Evolutionary conservation across 2,113 vertebrate genomes (phyloP).

Genomic region (Syngnathus typhle): DNA sequence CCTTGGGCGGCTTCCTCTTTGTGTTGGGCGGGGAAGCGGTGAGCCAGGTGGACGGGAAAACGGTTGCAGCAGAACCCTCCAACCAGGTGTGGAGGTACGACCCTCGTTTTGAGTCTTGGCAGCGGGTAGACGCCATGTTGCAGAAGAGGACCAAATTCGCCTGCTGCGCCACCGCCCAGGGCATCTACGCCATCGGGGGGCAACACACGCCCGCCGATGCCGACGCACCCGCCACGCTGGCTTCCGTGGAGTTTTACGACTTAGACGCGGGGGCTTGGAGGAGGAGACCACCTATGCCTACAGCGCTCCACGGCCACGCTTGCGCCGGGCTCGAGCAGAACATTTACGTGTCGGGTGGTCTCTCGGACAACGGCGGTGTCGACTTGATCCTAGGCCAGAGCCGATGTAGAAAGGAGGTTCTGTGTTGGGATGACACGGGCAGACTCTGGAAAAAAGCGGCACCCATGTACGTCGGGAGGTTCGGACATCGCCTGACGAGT

Average conservation of each 20-base stretch:
- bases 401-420: slow-evolving; percentile 76
- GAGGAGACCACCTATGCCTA: slow-evolving; percentile 67
- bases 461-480: slow-evolving; percentile 85
- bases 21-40: slow-evolving; percentile 85
- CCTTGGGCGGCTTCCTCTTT: slow-evolving; percentile 85
- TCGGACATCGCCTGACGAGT: slow-evolving; percentile 83
- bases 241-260: slow-evolving; percentile 83
- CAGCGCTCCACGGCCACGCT: slow-evolving; percentile 79
- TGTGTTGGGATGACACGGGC: slow-evolving; percentile 60
- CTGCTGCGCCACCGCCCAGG: slow-evolving; percentile 74
- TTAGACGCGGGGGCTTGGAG: slow-evolving; percentile 77
- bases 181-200: slow-evolving; percentile 83
- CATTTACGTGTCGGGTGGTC: slow-evolving; percentile 85
- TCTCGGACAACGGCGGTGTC: slow-evolving; percentile 35
- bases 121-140: slow-evolving; percentile 71
- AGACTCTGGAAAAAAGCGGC: slow-evolving; percentile 75
- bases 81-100: slow-evolving; percentile 84
- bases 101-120: slow-evolving; percentile 83
- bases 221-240: slow-evolving; percentile 47
- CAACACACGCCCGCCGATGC: slow-evolving; percentile 48
- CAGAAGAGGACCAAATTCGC: slow-evolving; percentile 82
- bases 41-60: slow-evolving; percentile 45
- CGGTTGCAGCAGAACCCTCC: slow-evolving; percentile 37
- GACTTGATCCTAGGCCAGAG: slow-evolving; percentile 21
- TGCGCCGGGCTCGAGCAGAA: slow-evolving; percentile 68